Percentiles rank a stretch among this genome's conserved stretches.
Evolutionary conservation across 2,888 invertebrate genomes (phyloP).

Genomic region (Noctuana brunneofusca): DNA sequence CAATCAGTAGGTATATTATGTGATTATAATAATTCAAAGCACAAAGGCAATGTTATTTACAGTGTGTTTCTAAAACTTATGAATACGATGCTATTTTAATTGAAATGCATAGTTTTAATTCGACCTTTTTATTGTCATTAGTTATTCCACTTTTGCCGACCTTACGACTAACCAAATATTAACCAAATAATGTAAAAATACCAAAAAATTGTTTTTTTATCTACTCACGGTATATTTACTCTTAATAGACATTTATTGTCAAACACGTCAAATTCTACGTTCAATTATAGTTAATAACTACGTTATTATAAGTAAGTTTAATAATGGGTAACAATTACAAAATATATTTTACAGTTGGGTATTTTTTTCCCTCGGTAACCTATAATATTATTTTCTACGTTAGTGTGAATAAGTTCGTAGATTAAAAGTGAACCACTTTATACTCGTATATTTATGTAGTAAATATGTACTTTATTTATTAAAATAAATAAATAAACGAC

Average conservation of each 20-base stretch:
- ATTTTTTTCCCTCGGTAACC: too few relatives aligned
- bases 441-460: too few relatives aligned
- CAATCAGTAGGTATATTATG: conserved; percentile 16
- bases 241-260: conserved; percentile 2
- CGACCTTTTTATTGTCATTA: conserved; percentile 2
- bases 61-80: neutral
- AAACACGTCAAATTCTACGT: neutral
- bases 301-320: neutral
- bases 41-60: conserved; percentile 6
- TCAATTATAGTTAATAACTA: conserved; percentile 1
- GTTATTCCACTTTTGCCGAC: neutral
- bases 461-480: too few relatives aligned
- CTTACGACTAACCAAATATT: neutral
- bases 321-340: neutral
- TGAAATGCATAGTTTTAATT: conserved; percentile 1
- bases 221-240: neutral
- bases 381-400: neutral
- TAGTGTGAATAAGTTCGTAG: neutral
- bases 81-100: neutral
- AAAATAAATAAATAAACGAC: too few relatives aligned
- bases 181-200: neutral
- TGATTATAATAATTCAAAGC: neutral
- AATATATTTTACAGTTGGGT: too few relatives aligned
- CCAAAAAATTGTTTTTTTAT: conserved; percentile 1
- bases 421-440: neutral